Base-by-base conservation (phyloP, 2,797 vertebrate genomes). In the Peromyscus eremicus region DNA sequence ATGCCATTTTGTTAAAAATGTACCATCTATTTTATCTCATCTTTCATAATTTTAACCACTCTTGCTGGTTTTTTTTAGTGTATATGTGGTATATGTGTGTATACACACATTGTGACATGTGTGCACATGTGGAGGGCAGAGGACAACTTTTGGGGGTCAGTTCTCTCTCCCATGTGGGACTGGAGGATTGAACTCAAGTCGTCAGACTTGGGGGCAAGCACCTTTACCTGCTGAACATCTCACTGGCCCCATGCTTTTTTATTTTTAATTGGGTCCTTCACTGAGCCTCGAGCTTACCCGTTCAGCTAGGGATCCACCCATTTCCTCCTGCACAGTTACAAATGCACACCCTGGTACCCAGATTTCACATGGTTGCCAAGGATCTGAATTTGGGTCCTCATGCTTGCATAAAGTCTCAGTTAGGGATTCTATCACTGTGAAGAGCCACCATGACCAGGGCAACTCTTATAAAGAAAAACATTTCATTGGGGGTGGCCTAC, bases 11-110 rank as follows among this genome's bases (percentile, higher is more conserved):
- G 57, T 91, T 89, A 70, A 89, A 82, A 83, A 55, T 40, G 9
- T 49, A n/a, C 80, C 13, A 10, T 27, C 60, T 46, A 60, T 84
- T 88, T 94, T 92, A 79, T 89, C 77, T 80, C 66, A 91, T 94
- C 73, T 95, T 71, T 94, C 62, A 68, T 85, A 90, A 89, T 82
- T 93, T 79, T 77, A 92, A 82, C 29, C 40, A 75, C 68, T 70
- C 12, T 83, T 92, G 34, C 43, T 95, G 27, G 66, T 70, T 94
- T 96, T 86, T 94, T 96, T 96, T 84, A 23, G 82, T 46, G 27
- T 84, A 29, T 49, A 34, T 84, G 62, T 46, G 40, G 60, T 52
- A 23, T 75, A 5, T 75, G 14, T 70, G 66, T 70, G 32, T 70
- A 21, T 40, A 8, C 16, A 19, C 5, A 4, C 16, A 34, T 34